A percentile compares a stretch with the other conserved stretches of the same genome.
Conservation (phyloP, 2,797 vertebrate species). For the Petrocephalus schoutedeni region DNA sequence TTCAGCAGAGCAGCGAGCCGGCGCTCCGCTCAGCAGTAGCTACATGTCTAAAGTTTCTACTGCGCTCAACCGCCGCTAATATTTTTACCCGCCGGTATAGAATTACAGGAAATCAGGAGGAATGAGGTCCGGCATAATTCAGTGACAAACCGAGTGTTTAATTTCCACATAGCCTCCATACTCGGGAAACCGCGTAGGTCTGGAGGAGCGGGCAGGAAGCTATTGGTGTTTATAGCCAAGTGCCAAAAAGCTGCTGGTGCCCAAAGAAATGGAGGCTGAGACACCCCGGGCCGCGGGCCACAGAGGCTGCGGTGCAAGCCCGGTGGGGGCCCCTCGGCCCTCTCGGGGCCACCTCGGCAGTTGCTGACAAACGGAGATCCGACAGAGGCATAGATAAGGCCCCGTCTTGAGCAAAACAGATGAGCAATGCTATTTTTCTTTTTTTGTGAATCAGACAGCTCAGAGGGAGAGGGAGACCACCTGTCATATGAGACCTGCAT, state of each 20-base stretch:
- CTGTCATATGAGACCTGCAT: constrained; percentile 56
- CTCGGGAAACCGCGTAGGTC: constrained; percentile 50
- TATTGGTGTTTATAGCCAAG: constrained; percentile 38
- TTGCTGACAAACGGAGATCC: neutral
- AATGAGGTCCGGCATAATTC: constrained; percentile 74
- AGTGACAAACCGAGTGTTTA: constrained; percentile 65
- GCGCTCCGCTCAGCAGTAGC: constrained; percentile 54
- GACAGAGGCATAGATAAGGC: neutral
- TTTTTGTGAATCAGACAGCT: neutral
- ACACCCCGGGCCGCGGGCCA: neutral
- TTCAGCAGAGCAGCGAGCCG: constrained; percentile 57
- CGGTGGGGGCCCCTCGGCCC: neutral
- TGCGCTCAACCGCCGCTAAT: constrained; percentile 74
- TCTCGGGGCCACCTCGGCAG: neutral
- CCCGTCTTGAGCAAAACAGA: neutral
- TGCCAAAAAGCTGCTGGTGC: constrained; percentile 27
- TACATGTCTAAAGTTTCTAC: constrained; percentile 69
- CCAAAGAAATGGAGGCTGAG: constrained; percentile 12
- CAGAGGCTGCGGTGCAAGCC: neutral
- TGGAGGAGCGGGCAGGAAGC: constrained; percentile 48
- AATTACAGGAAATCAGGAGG: constrained; percentile 92
- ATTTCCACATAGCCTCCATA: constrained; percentile 64
- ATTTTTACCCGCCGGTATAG: constrained; percentile 90
- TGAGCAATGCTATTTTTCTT: neutral
- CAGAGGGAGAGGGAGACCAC: constrained; percentile 33